Percentiles rank a stretch among this genome's conserved stretches.
These are phyloP conservation scores for Oscheius sp. DNA, from an alignment of 2,888 invertebrate species.

Conservation along the genomic window DNA sequence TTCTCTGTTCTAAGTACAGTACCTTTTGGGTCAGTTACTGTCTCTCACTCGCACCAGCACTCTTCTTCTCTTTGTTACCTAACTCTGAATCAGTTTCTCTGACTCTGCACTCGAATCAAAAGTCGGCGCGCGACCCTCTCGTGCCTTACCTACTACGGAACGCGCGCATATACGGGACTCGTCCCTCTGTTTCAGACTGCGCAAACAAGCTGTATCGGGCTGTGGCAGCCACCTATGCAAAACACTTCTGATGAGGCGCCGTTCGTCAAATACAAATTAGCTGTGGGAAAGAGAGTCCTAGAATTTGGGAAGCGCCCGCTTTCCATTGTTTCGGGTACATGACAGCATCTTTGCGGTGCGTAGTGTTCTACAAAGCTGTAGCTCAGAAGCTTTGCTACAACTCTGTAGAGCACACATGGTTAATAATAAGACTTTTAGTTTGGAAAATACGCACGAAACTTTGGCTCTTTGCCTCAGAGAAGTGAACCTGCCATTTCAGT, in stretches of 20 bases:
- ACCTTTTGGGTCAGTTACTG: background rate
- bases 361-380: background rate
- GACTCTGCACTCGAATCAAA: background rate
- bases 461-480: no score
- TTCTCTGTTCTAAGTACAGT: background rate
- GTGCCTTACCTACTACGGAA: background rate
- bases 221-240: constrained; percentile 47
- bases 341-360: background rate
- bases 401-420: background rate
- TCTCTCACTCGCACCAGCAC: background rate
- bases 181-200: constrained; percentile 35
- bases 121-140: background rate
- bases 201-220: constrained; percentile 61
- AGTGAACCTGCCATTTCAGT: no score
- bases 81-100: background rate
- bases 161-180: background rate
- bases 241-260: constrained; percentile 43
- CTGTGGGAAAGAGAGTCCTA: constrained; percentile 1
- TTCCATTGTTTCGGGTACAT: background rate
- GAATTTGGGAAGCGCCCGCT: background rate
- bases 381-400: background rate
- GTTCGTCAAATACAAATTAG: constrained; percentile 31
- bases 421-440: no score
- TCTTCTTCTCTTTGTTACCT: background rate
- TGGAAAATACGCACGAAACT: no score